phyloP scores from a whole-genome alignment of 2,797 vertebrate species.

The Oreonectes daqikongensis region DNA sequence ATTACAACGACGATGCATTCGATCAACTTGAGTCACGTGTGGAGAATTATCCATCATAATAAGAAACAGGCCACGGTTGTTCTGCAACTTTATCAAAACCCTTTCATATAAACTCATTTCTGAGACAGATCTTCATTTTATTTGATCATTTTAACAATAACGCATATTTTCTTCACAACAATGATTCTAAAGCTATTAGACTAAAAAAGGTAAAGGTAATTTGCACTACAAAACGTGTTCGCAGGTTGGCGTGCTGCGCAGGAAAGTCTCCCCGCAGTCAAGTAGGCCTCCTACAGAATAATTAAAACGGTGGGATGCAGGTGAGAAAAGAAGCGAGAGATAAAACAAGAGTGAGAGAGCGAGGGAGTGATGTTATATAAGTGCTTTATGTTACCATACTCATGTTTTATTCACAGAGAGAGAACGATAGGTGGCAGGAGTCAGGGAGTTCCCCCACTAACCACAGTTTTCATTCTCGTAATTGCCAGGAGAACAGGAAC shows the following conservation, averaged over 20 bases:
- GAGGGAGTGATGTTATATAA: conserved; percentile 24
- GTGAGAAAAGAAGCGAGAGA: conserved; percentile 6
- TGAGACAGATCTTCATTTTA: background rate
- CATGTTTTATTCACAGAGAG: conserved; percentile 30
- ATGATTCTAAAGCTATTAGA: conserved; percentile 15
- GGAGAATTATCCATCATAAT: background rate
- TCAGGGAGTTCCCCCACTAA: conserved; percentile 20
- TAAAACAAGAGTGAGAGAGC: background rate
- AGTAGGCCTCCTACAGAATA: conserved; percentile 36
- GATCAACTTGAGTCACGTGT: background rate
- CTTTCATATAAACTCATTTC: background rate
- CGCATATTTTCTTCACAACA: conserved; percentile 6
- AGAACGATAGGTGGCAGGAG: background rate
- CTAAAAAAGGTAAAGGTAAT: background rate
- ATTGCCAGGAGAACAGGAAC: background rate
- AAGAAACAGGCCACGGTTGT: background rate
- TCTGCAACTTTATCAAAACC: background rate
- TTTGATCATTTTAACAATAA: conserved; percentile 11
- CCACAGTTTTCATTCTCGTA: background rate
- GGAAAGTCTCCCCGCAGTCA: conserved; percentile 31
- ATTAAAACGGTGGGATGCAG: conserved; percentile 50
- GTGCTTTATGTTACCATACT: conserved; percentile 11
- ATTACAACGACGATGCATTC: background rate
- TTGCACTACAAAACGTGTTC: conserved; percentile 31
- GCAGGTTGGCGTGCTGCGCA: background rate